Evolutionary conservation across 2,888 invertebrate genomes (phyloP).

Genomic region (Meiosimyza decipiens): DNA sequence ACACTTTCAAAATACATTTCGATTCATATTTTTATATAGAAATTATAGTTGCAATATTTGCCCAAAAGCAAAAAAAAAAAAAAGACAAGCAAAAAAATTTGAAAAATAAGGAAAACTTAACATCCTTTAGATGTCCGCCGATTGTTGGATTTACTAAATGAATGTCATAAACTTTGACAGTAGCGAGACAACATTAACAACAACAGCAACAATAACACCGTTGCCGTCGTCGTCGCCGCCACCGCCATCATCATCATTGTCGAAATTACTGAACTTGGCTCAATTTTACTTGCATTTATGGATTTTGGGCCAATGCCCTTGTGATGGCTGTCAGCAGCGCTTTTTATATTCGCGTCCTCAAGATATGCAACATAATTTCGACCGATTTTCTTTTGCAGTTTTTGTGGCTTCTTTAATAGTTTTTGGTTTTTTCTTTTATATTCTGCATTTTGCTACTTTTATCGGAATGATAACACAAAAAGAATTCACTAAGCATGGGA

Average conservation of each 20-base stretch:
- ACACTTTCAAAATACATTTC: not conserved
- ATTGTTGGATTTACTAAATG: slow-evolving; percentile 46
- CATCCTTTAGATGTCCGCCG: slow-evolving; percentile 45
- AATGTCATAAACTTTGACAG: slow-evolving; percentile 50
- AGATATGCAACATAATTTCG: slow-evolving; percentile 50
- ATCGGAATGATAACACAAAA: slow-evolving; percentile 18
- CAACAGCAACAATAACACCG: slow-evolving; percentile 5
- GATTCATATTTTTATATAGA: slow-evolving; percentile 3
- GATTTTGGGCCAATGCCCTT: slow-evolving; percentile 59
- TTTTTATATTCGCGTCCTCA: not conserved
- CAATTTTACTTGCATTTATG: slow-evolving; percentile 48
- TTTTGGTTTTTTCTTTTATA: not conserved
- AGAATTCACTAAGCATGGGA: not conserved
- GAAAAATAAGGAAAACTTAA: slow-evolving; percentile 23
- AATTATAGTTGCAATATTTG: not conserved
- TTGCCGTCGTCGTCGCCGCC: not conserved
- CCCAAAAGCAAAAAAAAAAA: too few relatives aligned
- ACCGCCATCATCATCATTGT: not conserved
- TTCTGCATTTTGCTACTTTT: slow-evolving; percentile 3
- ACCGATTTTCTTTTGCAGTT: slow-evolving; percentile 48
- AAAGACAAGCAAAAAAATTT: slow-evolving; percentile 14
- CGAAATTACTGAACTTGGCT: slow-evolving; percentile 50
- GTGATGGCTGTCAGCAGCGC: slow-evolving; percentile 27
- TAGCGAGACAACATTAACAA: slow-evolving; percentile 28
- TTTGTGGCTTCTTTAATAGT: slow-evolving; percentile 18